A percentile compares a stretch with the other conserved stretches of the same genome.
These are phyloP conservation scores for Lasioglossum baleicum DNA, from an alignment of 1,140 invertebrate species.

Conservation along the genomic window DNA sequence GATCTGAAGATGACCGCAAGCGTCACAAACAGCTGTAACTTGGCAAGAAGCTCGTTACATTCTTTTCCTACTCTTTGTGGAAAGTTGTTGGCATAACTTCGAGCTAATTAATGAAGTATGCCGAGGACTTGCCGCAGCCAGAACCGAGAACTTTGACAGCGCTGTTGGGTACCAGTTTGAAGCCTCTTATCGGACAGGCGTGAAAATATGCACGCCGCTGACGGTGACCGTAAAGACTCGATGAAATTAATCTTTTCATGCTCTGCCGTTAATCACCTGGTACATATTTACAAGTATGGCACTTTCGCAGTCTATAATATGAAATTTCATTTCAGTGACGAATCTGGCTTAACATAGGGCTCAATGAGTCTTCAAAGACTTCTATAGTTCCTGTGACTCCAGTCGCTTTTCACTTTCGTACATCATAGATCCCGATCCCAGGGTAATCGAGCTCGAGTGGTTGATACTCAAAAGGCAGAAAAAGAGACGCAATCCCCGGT, in stretches of 20 bases:
- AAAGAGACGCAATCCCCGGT: not conserved
- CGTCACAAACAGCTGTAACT: slow-evolving; percentile 15
- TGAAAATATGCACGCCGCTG: not conserved
- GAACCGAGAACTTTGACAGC: slow-evolving; percentile 43
- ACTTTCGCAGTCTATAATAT: not conserved
- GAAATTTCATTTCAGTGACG: too few relatives aligned
- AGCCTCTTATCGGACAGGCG: not conserved
- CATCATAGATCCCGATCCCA: too few relatives aligned
- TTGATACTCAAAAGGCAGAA: too few relatives aligned
- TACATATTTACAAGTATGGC: too few relatives aligned
- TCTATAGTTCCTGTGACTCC: too few relatives aligned
- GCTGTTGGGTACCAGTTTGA: not conserved
- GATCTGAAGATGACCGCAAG: not conserved
- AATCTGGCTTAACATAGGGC: too few relatives aligned
- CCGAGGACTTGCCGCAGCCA: slow-evolving; percentile 19
- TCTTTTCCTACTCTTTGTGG: slow-evolving; percentile 10
- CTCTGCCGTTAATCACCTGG: not conserved
- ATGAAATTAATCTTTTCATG: not conserved
- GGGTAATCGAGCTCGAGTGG: too few relatives aligned
- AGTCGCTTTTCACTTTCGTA: too few relatives aligned
- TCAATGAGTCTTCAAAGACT: too few relatives aligned
- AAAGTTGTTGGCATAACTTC: slow-evolving; percentile 53
- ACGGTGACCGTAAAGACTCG: not conserved
- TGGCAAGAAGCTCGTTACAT: not conserved
- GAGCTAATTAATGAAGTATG: slow-evolving; percentile 55